Evolutionary conservation across 2,113 vertebrate species (phyloP).

Genomic region (Hemicordylus capensis): DNA sequence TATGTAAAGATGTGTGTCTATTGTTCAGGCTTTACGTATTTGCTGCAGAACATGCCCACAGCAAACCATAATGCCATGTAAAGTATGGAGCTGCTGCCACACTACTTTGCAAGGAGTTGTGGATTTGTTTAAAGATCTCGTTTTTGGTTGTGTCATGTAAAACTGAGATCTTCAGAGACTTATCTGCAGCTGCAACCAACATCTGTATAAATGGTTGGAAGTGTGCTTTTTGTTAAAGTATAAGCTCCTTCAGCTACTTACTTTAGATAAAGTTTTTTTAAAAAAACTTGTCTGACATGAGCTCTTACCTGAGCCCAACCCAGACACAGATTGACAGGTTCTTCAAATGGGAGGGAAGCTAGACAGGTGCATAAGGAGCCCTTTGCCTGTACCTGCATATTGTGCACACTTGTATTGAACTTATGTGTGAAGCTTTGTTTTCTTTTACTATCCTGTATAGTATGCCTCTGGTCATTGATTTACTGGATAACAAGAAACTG

Average conservation of each 20-base stretch:
- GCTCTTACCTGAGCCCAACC: too few species aligned
- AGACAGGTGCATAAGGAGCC: neutral
- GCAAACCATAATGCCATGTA: neutral
- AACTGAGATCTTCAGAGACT: neutral
- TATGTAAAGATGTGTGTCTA: neutral
- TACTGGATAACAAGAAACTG: slow-evolving; percentile 76
- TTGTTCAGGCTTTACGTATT: neutral
- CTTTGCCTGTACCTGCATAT: neutral
- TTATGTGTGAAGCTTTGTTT: slow-evolving; percentile 15
- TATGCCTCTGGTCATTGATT: slow-evolving; percentile 73
- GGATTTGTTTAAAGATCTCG: neutral
- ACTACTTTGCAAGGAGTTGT: neutral
- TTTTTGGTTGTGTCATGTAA: neutral
- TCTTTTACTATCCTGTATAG: slow-evolving; percentile 73
- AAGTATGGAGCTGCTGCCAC: too few species aligned
- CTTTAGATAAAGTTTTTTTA: neutral
- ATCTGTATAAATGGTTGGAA: neutral
- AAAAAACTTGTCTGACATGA: neutral
- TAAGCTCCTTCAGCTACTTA: neutral
- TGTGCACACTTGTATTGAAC: fast-evolving
- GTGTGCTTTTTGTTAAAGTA: neutral
- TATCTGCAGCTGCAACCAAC: neutral
- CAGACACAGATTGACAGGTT: neutral
- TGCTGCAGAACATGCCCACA: neutral
- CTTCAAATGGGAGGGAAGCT: neutral